phyloP scores from a whole-genome alignment of 2,888 invertebrate genomes.

The Aphodius sticticus region DNA sequence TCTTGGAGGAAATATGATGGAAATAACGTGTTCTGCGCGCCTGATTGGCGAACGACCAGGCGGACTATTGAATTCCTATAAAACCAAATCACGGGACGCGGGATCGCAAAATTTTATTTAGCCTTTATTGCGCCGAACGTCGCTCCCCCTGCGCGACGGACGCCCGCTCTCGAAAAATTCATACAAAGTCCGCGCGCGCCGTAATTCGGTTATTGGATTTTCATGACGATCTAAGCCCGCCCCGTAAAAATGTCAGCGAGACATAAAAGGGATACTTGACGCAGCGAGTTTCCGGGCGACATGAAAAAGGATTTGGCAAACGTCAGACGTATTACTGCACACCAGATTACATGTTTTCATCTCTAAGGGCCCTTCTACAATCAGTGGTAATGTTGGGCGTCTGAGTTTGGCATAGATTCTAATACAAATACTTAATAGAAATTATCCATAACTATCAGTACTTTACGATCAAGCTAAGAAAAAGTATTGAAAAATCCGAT shows the following conservation, averaged over 20 bases:
- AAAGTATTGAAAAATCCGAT: no score
- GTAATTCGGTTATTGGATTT: conserved; percentile 22
- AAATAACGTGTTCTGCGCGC: conserved; percentile 42
- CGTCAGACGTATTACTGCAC: not conserved
- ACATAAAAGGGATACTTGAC: not conserved
- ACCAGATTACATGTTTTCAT: not conserved
- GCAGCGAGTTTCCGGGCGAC: not conserved
- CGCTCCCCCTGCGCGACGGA: not conserved
- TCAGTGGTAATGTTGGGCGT: no score
- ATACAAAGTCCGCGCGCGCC: conserved; percentile 14
- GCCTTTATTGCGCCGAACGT: conserved; percentile 17
- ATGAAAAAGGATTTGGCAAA: not conserved
- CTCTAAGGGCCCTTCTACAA: no score
- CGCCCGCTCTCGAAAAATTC: conserved; percentile 18
- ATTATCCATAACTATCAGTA: no score
- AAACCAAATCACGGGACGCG: conserved; percentile 28
- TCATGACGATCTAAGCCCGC: conserved; percentile 8
- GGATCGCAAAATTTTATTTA: conserved; percentile 24
- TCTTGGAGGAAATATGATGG: conserved; percentile 43
- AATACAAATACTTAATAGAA: no score
- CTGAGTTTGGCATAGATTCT: no score
- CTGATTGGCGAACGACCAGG: conserved; percentile 38
- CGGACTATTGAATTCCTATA: conserved; percentile 40
- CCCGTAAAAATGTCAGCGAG: not conserved
- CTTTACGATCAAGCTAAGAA: no score